Evolutionary conservation across 2,888 invertebrate species (phyloP), one percentile per base, ranked within the genome.

Genomic region (Sepiola atlantica): DNA sequence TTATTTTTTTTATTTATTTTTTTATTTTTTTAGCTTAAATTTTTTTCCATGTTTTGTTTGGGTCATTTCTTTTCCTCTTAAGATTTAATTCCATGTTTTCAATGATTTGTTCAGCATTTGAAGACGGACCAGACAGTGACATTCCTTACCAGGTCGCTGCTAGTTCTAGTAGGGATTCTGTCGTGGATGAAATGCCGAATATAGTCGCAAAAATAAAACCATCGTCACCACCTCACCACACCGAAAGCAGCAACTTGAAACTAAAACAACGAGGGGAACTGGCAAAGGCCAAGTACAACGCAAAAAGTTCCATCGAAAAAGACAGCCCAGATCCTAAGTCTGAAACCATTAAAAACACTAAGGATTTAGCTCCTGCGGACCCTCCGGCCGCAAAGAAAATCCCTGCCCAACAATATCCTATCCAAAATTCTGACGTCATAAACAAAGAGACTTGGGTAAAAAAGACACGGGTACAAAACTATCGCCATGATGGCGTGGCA

Each of bases 71-170:
- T 28, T 54, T 45, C n/a, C n/a, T 28, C 18, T 28, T 45, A 45
- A 45, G 24, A 28, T 91, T 91, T 54, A 91, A n/a, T 18, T 32
- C 55, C 55, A 32, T 92, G n/a, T 92, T 92, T 92, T 92, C 92
- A 55, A 92, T 92, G 92, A 92, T 92, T 92, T 92, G 92, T 92
- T 92, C 92, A 92, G 92, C 92, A 92, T 92, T 92, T 55, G 55
- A 92, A 92, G 92, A 92, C 20, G 92, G 92, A 92, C 45, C 54
- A 0, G 54, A 92, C 45, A 92, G 55, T 92, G 92, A 92, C 28
- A 55, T 92, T 92, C 92, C 28, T 92, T 92, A 92, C 92, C 92
- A 92, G 45, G 92, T 92, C 28, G 92, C 45, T 92, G 92, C 45
- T 92, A 92, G 55, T 92, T 54, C 92, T 55, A 92, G n/a, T 45